Conservation (phyloP, 2,797 vertebrate species). For the Xenopus petersii region DNA sequence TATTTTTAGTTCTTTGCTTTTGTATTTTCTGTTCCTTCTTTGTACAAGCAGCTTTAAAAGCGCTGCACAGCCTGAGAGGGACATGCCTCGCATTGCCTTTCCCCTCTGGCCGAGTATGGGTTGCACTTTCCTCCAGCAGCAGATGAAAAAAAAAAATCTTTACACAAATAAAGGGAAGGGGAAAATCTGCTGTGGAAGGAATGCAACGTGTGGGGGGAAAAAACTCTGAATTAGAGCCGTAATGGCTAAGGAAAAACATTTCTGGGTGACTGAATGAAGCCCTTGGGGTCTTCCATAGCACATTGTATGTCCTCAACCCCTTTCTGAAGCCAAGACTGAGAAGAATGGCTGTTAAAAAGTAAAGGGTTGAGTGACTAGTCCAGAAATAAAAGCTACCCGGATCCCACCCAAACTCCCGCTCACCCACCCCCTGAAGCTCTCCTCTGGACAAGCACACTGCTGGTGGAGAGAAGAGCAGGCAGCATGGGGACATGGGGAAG, state of each 20-base stretch:
- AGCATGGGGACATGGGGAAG: slow-evolving; percentile 22
- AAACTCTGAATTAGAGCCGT: slow-evolving; percentile 14
- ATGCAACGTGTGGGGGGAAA: slow-evolving; percentile 11
- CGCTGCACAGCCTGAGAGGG: slow-evolving; percentile 22
- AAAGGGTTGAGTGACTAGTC: slow-evolving; percentile 40
- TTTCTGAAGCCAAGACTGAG: slow-evolving; percentile 11
- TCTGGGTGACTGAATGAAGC: slow-evolving; percentile 5
- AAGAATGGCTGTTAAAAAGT: slow-evolving; percentile 8
- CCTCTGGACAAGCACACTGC: slow-evolving; percentile 14
- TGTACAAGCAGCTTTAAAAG: slow-evolving; percentile 40
- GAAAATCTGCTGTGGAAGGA: slow-evolving; percentile 12
- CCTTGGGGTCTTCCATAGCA: slow-evolving; percentile 31
- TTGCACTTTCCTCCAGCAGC: slow-evolving; percentile 27
- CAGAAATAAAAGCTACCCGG: slow-evolving; percentile 62
- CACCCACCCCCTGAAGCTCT: slow-evolving; percentile 33
- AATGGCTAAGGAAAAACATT: slow-evolving; percentile 5
- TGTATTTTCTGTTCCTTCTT: slow-evolving; percentile 19
- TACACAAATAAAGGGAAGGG: neutral
- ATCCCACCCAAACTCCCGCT: slow-evolving; percentile 57
- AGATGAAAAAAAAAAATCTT: slow-evolving; percentile 9
- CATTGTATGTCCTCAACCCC: slow-evolving; percentile 30
- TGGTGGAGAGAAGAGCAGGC: slow-evolving; percentile 24
- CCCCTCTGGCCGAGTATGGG: slow-evolving; percentile 18
- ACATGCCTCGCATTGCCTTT: slow-evolving; percentile 15
- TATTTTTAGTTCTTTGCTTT: slow-evolving; percentile 3